Conservation (phyloP, 2,797 vertebrate species). For the Pogonophryne albipinna region DNA sequence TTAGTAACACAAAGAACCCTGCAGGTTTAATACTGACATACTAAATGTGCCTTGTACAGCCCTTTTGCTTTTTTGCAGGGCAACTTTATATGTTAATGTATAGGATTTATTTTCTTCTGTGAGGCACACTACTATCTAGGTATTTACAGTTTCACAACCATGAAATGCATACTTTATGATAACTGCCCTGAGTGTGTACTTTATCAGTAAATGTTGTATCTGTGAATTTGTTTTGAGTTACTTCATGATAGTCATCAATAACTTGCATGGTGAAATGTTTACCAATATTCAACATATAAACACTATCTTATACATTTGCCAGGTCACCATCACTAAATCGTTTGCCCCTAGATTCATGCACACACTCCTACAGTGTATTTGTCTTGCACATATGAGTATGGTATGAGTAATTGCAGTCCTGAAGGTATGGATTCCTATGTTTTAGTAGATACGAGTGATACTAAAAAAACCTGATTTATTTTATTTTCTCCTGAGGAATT, state of each 20-base stretch:
- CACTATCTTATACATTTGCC: constrained; percentile 9
- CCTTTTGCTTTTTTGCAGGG: constrained; percentile 16
- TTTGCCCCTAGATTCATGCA: background rate
- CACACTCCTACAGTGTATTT: constrained; percentile 37
- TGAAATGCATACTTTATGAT: constrained; percentile 17
- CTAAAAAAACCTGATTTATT: constrained; percentile 7
- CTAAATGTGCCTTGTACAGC: constrained; percentile 20
- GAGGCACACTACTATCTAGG: constrained; percentile 32
- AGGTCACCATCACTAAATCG: constrained; percentile 21
- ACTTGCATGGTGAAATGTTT: constrained; percentile 39
- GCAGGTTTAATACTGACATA: constrained; percentile 14
- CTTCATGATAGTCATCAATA: constrained; percentile 24
- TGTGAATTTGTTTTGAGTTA: constrained; percentile 26
- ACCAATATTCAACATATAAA: constrained; percentile 33
- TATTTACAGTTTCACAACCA: constrained; percentile 26
- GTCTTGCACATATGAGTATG: constrained; percentile 36
- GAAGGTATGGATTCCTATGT: constrained; percentile 49
- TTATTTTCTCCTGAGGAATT: constrained; percentile 4
- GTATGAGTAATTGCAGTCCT: constrained; percentile 41
- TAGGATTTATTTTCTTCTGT: constrained; percentile 30
- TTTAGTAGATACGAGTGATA: constrained; percentile 47
- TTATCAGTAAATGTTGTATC: constrained; percentile 19
- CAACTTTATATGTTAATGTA: constrained; percentile 36
- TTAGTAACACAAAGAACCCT: constrained; percentile 9
- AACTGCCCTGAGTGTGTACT: constrained; percentile 33